These are phyloP conservation scores for Macquaria australasica DNA, from an alignment of 2,113 vertebrate genomes.

Conservation along the genomic window DNA sequence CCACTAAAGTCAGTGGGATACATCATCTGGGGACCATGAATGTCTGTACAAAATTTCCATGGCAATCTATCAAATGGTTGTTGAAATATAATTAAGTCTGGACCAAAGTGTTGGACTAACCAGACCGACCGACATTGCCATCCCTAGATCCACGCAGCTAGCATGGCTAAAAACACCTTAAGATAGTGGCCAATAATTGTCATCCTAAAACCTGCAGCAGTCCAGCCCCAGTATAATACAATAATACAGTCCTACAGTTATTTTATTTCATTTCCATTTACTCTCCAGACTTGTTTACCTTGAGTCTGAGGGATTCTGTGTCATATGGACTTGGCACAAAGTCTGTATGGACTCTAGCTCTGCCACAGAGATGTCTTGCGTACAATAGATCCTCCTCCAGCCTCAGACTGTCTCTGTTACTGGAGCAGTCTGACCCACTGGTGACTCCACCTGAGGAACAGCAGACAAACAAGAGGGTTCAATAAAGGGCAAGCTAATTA, in stretches of 20 bases:
- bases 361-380: constrained; percentile 87
- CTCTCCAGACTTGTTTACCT: constrained; percentile 80
- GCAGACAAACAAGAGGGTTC: constrained; percentile 26
- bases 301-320: constrained; percentile 93
- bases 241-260: background rate
- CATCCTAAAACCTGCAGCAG: background rate
- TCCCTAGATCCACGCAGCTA: background rate
- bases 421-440: constrained; percentile 90
- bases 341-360: constrained; percentile 92
- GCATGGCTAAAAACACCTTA: background rate
- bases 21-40: background rate
- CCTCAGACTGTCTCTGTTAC: constrained; percentile 91
- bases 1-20: too few relatives aligned
- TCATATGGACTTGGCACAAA: constrained; percentile 96
- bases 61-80: background rate
- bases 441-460: constrained; percentile 89
- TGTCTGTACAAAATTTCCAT: background rate
- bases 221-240: background rate
- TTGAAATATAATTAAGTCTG: background rate
- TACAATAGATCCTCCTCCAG: constrained; percentile 87
- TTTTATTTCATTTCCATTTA: background rate
- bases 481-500: background rate
- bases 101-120: background rate
- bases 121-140: background rate
- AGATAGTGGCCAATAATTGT: background rate